Percentiles rank a stretch among this genome's conserved stretches.
These are phyloP conservation scores for Drosophila atripex DNA, from an alignment of 2,888 invertebrate species.

Conservation along the genomic window DNA sequence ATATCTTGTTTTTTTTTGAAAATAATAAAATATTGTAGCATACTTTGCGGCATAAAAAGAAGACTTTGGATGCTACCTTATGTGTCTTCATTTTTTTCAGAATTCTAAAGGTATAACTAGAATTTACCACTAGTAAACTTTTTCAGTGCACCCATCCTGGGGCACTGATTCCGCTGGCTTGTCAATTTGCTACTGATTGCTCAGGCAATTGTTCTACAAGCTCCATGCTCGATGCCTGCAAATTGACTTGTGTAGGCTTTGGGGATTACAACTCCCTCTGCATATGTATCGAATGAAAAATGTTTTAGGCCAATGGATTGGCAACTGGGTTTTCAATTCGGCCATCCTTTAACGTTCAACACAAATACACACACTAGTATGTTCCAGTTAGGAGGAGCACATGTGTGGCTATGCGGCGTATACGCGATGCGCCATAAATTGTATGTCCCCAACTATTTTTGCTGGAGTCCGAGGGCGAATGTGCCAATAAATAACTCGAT, in stretches of 20 bases:
- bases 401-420: conserved; percentile 56
- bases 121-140: not conserved
- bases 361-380: not conserved
- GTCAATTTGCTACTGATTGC: conserved; percentile 45
- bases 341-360: conserved; percentile 7
- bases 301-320: conserved; percentile 22
- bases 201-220: conserved; percentile 29
- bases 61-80: not conserved
- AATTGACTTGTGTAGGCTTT: conserved; percentile 51
- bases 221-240: conserved; percentile 26
- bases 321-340: conserved; percentile 22
- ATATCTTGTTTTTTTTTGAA: not conserved
- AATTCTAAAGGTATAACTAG: not conserved
- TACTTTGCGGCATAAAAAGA: not conserved
- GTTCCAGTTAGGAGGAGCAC: not conserved
- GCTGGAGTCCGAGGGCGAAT: conserved; percentile 25
- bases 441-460: conserved; percentile 46
- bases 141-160: conserved; percentile 17
- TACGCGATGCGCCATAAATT: conserved; percentile 67
- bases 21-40: not conserved
- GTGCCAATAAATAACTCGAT: conserved; percentile 51
- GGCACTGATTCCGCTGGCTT: conserved; percentile 29
- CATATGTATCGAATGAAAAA: conserved; percentile 27
- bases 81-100: not conserved
- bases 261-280: conserved; percentile 29